phyloP scores from a whole-genome alignment of 1,140 invertebrate species.

The Mesaphorura yosii region DNA sequence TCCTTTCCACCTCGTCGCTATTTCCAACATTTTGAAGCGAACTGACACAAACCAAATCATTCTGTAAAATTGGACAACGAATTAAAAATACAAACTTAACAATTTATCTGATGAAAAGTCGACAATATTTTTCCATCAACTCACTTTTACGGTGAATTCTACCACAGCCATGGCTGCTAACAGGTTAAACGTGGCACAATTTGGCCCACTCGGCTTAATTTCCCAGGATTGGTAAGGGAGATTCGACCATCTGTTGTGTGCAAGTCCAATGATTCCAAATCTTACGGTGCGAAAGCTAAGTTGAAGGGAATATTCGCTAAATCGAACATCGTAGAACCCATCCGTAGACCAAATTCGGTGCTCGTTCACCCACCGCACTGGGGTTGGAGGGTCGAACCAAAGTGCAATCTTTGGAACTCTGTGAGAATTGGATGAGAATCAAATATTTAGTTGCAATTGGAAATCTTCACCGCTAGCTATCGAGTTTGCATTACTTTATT shows the following conservation, averaged over 20 bases:
- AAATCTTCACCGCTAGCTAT: too few species aligned
- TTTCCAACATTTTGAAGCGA: conserved; percentile 45
- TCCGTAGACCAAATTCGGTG: conserved; percentile 55
- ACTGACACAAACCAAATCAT: conserved; percentile 44
- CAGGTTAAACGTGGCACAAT: conserved; percentile 48
- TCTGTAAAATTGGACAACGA: conserved; percentile 34
- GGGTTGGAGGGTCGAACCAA: conserved; percentile 69
- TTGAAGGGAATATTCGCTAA: conserved; percentile 63
- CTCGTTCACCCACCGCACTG: conserved; percentile 59
- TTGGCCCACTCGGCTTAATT: conserved; percentile 51
- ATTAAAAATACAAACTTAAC: too few species aligned
- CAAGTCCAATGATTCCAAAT: conserved; percentile 62
- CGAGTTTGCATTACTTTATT: conserved; percentile 55
- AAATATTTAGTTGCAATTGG: neutral
- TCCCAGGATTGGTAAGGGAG: conserved; percentile 78
- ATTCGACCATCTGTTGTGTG: conserved; percentile 59
- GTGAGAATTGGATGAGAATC: neutral
- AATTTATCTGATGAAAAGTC: neutral
- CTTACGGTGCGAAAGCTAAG: conserved; percentile 52
- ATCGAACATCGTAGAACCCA: conserved; percentile 66
- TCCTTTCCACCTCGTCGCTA: conserved; percentile 41
- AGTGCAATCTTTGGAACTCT: conserved; percentile 61
- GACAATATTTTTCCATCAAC: neutral
- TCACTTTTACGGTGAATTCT: conserved; percentile 51
- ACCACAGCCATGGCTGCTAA: conserved; percentile 55